These are phyloP conservation scores for Dicerorhinus sumatrensis DNA, from an alignment of 2,113 vertebrate species.

Conservation along the genomic window DNA sequence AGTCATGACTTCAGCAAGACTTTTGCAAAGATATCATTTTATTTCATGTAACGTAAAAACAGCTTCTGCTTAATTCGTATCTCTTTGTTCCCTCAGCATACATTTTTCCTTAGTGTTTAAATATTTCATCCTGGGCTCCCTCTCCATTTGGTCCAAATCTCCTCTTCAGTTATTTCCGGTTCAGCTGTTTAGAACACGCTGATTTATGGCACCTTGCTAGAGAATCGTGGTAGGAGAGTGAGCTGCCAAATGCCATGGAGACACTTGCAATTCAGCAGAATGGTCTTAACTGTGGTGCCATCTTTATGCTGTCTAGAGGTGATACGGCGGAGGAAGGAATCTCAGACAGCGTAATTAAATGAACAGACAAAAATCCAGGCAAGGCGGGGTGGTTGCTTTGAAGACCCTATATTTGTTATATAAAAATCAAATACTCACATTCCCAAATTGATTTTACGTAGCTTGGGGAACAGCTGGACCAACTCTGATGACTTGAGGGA, in stretches of 20 bases:
- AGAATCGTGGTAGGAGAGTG: neutral
- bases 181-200: conserved; percentile 25
- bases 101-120: conserved; percentile 1
- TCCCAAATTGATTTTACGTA: neutral
- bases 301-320: conserved; percentile 11
- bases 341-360: conserved; percentile 20
- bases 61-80: neutral
- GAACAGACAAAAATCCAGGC: conserved; percentile 38
- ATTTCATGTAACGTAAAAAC: neutral
- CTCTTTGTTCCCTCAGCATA: conserved; percentile 1
- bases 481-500: neutral
- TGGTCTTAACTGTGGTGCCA: neutral
- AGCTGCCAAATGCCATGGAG: conserved; percentile 27
- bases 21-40: neutral
- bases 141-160: conserved; percentile 41
- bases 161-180: conserved; percentile 45
- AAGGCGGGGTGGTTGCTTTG: neutral
- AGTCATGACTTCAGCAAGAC: neutral
- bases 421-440: conserved; percentile 10
- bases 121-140: conserved; percentile 37
- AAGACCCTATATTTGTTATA: neutral
- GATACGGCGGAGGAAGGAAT: neutral
- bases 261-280: conserved; percentile 38
- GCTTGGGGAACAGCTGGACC: neutral
- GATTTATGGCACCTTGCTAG: conserved; percentile 30